A percentile compares a stretch with the other conserved stretches of the same genome.
These are phyloP conservation scores for Andrena marginata DNA, from an alignment of 2,888 invertebrate genomes.

Conservation along the genomic window DNA sequence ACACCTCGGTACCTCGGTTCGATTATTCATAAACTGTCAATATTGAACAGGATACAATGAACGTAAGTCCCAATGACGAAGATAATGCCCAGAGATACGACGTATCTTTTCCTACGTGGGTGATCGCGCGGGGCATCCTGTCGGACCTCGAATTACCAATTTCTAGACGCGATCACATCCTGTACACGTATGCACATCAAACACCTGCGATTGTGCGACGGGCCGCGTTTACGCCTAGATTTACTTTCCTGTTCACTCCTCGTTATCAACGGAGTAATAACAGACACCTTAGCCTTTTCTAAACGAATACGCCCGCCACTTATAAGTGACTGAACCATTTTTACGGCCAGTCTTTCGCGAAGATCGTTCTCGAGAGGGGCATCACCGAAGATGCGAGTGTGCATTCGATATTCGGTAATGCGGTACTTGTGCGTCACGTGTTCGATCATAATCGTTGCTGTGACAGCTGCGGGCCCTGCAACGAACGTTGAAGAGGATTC, in stretches of 20 bases:
- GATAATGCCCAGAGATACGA: constrained; percentile 55
- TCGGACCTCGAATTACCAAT: constrained; percentile 51
- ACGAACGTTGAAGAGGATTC: neutral
- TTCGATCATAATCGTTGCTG: neutral
- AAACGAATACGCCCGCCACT: constrained; percentile 58
- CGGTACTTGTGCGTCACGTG: constrained; percentile 31
- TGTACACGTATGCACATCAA: constrained; percentile 40
- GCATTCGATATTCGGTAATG: constrained; percentile 3
- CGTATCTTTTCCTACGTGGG: constrained; percentile 34
- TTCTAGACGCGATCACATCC: constrained; percentile 49
- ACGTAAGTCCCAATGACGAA: constrained; percentile 59
- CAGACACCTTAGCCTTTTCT: constrained; percentile 60
- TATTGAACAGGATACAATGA: constrained; percentile 82
- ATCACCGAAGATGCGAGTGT: constrained; percentile 27
- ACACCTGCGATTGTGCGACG: constrained; percentile 69
- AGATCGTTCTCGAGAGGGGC: constrained; percentile 2
- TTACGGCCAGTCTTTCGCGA: constrained; percentile 54
- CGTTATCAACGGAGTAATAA: constrained; percentile 69
- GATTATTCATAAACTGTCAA: constrained; percentile 77
- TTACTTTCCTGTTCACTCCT: constrained; percentile 63
- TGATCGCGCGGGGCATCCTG: constrained; percentile 48
- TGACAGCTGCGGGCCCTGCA: neutral
- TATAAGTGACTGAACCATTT: constrained; percentile 73
- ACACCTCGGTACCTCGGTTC: constrained; percentile 47
- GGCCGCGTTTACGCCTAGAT: constrained; percentile 71